Base-by-base conservation (phyloP, 2,113 vertebrate genomes). In the Gnathonemus longibarbis region DNA sequence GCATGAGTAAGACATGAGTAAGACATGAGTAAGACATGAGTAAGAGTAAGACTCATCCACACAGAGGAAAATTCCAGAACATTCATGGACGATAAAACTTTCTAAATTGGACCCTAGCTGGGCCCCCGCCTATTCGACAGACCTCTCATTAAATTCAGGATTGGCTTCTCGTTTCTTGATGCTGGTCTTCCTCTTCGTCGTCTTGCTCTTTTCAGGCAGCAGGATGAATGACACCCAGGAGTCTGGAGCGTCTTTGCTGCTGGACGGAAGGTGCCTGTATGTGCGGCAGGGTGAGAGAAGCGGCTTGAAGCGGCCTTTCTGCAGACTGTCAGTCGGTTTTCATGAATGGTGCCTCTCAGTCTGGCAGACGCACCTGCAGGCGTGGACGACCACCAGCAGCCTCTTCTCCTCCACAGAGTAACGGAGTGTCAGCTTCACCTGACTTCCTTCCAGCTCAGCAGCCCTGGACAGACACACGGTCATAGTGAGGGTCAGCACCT, bases 161-260 rank as follows among this genome's bases (percentile, higher is more conserved):
- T 96, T 97, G 8, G 95, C 89, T n/a, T 96, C 97, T 92, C 92
- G 96, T 92, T 96, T 98, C 94, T 97, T 98, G 62, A 97, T 95
- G 0, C 94, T 93, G 0, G 97, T 99, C 94, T 98, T 98, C 93
- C 92, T 96, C 94, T 98, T 99, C 89, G 96, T 96, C 91, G 95
- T 91, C 15, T 97, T 97, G 93, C 92, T 96, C 94, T 97, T 98
- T 94, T 99, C 97, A 2, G 97, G 97, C 66, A 97, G 94, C 89
- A 99, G 96, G 91, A 96, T 92, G 90, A 97, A 93, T 2, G 97
- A 98, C 19, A 98, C 96, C 0, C 98, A 98, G 86, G 96, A 96
- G 93, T 98, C 97, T 0, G 97, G 94, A 1, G 94, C 94, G 0
- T 98, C 97, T 56, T 97, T 97, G 50, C 95, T 93, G 46, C 92